phyloP scores from a whole-genome alignment of 2,113 vertebrate species.

The Chaetorhynchus papuensis region DNA sequence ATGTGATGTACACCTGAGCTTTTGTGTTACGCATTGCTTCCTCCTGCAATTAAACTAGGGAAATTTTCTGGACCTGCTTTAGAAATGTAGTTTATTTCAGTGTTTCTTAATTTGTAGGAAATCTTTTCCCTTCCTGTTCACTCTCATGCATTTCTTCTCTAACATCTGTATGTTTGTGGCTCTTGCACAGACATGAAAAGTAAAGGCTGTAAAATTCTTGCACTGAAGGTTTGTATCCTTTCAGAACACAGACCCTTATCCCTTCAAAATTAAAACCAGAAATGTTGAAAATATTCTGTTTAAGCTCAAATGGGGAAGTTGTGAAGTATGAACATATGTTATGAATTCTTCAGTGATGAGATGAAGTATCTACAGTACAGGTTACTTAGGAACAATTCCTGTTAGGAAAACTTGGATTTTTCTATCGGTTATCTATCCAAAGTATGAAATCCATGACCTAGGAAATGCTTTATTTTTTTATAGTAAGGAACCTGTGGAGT shows the following conservation, averaged over 20 bases:
- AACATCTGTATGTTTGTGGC: not conserved
- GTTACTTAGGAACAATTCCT: not conserved
- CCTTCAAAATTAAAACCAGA: not conserved
- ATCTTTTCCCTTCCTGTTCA: not conserved
- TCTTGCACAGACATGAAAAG: not conserved
- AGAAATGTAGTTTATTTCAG: not conserved
- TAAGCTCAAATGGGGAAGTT: not conserved
- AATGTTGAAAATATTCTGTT: rapidly evolving
- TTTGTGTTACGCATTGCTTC: not conserved
- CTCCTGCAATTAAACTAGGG: not conserved
- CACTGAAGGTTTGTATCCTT: not conserved
- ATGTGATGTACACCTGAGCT: not conserved
- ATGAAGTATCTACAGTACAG: not conserved
- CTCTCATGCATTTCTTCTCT: not conserved
- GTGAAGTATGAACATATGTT: not conserved
- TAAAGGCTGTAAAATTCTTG: not conserved
- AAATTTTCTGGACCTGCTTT: not conserved
- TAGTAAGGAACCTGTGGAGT: not conserved
- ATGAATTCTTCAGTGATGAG: not conserved
- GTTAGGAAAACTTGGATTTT: not conserved
- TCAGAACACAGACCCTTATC: not conserved
- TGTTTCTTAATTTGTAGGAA: not conserved
- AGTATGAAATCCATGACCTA: not conserved
- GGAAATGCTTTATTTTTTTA: not conserved
- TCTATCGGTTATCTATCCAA: not conserved